A percentile compares a stretch with the other conserved stretches of the same genome.
Evolutionary conservation across 2,113 vertebrate species (phyloP).

Genomic region (Acrocephalus kingi): DNA sequence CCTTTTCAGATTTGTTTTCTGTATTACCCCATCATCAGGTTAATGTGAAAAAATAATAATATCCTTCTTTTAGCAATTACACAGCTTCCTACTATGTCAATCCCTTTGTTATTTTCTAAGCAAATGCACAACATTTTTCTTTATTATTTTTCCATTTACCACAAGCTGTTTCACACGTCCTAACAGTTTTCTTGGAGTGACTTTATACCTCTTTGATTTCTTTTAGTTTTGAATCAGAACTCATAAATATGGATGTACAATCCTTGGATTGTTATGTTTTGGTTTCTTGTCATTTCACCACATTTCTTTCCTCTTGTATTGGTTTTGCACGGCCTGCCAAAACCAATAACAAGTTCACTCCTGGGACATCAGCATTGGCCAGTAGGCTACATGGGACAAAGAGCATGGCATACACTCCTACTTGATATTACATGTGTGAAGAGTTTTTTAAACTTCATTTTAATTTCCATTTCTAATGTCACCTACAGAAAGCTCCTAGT

Average conservation of each 20-base stretch:
- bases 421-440: not conserved
- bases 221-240: not conserved
- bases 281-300: not conserved
- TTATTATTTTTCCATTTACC: not conserved
- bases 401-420: not conserved
- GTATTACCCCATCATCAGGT: not conserved
- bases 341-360: not conserved
- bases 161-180: not conserved
- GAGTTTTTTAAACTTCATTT: not conserved
- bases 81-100: not conserved
- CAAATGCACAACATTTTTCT: not conserved
- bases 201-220: not conserved
- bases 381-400: not conserved
- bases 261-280: not conserved
- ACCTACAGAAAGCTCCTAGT: not conserved
- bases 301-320: not conserved
- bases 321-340: not conserved
- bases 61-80: slow-evolving; percentile 1
- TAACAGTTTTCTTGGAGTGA: not conserved
- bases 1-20: not conserved
- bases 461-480: not conserved
- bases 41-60: slow-evolving; percentile 3
- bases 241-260: not conserved
- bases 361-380: not conserved
- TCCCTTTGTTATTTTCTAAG: slow-evolving; percentile 12